These are phyloP conservation scores for Tortrix viridana DNA, from an alignment of 2,888 invertebrate species.

Conservation along the genomic window DNA sequence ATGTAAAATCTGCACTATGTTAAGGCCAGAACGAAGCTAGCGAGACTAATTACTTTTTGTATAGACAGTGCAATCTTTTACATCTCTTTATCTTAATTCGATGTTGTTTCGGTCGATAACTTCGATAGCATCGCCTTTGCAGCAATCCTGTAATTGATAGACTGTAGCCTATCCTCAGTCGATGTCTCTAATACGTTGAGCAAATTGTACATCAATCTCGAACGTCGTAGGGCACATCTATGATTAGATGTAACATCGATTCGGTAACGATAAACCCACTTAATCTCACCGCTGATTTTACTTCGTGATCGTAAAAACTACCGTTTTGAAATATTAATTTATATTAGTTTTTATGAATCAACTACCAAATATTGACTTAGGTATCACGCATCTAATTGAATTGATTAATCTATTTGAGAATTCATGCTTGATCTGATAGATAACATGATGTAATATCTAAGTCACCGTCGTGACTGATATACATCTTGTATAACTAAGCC, in stretches of 20 bases:
- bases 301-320: constrained; percentile 7
- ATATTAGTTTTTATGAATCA: constrained; percentile 12
- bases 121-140: constrained; percentile 62
- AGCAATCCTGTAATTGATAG: constrained; percentile 48
- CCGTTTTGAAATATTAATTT: constrained; percentile 20
- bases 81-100: constrained; percentile 51
- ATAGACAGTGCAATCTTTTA: constrained; percentile 41
- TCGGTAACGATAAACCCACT: constrained; percentile 19
- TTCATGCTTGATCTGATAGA: constrained; percentile 19
- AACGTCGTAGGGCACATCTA: constrained; percentile 16
- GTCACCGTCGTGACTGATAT: constrained; percentile 8
- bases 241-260: constrained; percentile 26
- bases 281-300: constrained; percentile 15
- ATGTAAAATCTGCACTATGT: constrained; percentile 55
- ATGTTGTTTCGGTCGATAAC: constrained; percentile 72
- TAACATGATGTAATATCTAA: constrained; percentile 4
- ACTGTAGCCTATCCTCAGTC: constrained; percentile 36
- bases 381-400: constrained; percentile 11
- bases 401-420: constrained; percentile 17
- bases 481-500: constrained; percentile 1
- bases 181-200: constrained; percentile 15
- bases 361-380: constrained; percentile 14
- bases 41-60: constrained; percentile 65
- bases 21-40: constrained; percentile 59
- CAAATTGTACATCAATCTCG: constrained; percentile 20